These are phyloP conservation scores for Hafferia zeledoni DNA, from an alignment of 2,797 vertebrate genomes.

Conservation along the genomic window DNA sequence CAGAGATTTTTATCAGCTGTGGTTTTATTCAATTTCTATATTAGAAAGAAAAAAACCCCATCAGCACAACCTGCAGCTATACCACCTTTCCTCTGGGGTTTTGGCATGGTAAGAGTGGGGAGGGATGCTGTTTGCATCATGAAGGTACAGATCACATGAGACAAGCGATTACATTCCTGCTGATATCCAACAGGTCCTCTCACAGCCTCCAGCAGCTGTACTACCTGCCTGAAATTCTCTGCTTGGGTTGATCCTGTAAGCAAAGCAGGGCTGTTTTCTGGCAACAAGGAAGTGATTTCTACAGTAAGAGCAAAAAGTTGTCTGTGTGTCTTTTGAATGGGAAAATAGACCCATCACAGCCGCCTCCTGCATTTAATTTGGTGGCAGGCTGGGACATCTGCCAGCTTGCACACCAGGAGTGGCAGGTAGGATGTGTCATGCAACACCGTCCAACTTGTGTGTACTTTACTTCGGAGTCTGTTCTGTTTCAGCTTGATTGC, in stretches of 20 bases:
- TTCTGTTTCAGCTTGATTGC: background rate
- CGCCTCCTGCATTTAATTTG: background rate
- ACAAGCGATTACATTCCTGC: background rate
- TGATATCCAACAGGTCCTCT: too few relatives aligned
- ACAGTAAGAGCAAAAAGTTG: background rate
- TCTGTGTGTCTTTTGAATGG: background rate
- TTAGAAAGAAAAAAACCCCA: background rate
- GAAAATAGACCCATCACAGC: background rate
- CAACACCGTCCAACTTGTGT: background rate
- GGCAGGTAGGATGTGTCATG: background rate
- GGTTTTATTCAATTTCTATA: background rate
- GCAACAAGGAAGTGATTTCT: background rate
- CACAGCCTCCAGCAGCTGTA: background rate
- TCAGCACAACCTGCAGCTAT: background rate
- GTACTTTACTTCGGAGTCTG: background rate
- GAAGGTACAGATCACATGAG: background rate
- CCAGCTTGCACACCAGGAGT: background rate
- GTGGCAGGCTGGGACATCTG: background rate
- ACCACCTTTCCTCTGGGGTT: background rate
- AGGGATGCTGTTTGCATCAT: background rate
- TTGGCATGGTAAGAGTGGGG: background rate
- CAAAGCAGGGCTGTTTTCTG: background rate
- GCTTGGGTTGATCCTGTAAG: rapidly evolving
- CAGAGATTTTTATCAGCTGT: background rate
- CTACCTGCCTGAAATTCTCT: background rate